Percentiles rank a stretch among this genome's conserved stretches.
phyloP scores from a whole-genome alignment of 2,113 vertebrate genomes.

The Stictonetta naevosa region DNA sequence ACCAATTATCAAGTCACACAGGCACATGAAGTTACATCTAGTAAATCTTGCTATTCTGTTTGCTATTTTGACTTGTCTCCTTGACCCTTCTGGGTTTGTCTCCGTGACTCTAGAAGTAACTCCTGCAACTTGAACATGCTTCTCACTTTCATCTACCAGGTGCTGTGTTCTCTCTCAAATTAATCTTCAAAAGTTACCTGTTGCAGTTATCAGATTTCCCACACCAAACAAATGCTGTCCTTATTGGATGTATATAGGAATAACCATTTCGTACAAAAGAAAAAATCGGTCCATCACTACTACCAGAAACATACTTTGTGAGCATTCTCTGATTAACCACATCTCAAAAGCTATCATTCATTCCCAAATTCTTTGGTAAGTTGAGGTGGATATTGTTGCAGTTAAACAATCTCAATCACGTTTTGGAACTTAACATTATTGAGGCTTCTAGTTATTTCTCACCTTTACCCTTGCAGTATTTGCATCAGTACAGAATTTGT shows the following conservation, averaged over 20 bases:
- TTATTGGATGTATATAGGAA: not conserved
- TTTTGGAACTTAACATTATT: not conserved
- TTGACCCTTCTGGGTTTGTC: not conserved
- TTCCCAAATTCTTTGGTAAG: not conserved
- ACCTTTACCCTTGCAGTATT: not conserved
- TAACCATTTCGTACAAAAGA: not conserved
- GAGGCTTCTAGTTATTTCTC: not conserved
- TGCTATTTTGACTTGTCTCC: not conserved
- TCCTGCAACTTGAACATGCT: not conserved
- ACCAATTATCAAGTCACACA: not conserved
- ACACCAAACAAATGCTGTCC: not conserved
- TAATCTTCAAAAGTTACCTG: not conserved
- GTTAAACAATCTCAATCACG: not conserved
- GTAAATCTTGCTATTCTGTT: not conserved
- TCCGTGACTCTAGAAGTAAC: not conserved
- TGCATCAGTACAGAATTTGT: not conserved
- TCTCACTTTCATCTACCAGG: not conserved
- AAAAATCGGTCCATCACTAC: not conserved
- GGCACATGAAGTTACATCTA: not conserved
- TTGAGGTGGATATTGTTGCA: not conserved
- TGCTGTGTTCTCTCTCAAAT: not conserved
- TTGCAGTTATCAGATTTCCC: not conserved
- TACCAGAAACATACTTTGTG: not conserved
- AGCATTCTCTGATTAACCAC: not conserved
- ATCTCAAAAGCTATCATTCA: not conserved